Base-by-base conservation (phyloP, 2,113 vertebrate genomes). In the Tapirus terrestris region DNA sequence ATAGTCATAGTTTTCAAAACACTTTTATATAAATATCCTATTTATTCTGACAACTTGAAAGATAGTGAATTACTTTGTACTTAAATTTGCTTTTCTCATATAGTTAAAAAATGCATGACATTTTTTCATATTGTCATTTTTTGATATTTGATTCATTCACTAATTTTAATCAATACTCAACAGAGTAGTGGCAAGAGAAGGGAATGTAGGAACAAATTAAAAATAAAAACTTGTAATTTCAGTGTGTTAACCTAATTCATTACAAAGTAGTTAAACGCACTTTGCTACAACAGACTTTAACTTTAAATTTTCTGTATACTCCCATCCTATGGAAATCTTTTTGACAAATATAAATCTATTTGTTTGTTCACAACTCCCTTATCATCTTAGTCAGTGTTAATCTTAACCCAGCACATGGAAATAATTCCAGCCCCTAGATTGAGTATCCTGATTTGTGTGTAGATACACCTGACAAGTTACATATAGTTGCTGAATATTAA, bases 121-220 rank as follows among this genome's bases (percentile, higher is more conserved):
- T 45, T 94, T 58, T 90, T 45, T 23, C 29, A 17, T 79, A 89
- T 11, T 70, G 20, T 39, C 9, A 65, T 4, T 56, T 51, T 89
- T 61, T 94, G 12, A 68, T 36, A 67, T 25, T 25, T 81, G 17
- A 5, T 36, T 84, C 20, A 29, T 75, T 39, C 33, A 23, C 2
- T 75, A 79, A 73, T 79, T 53, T 88, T 65, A 94, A 79, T 29
- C 58, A 87, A 53, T 96, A 73, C 6, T 93, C 33, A 89, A n/a
- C 2, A 82, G 31, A 68, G 8, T 5, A 80, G 2, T 61, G 21
- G 31, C 20, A 75, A 81, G 12, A 60, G 17, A 79, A 36, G 1
- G 45, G 36, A 85, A 92, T 21, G 7, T 53, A 60, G 51, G 0
- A 77, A 36, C 7, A 79, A 7, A 23, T 70, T 29, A 75, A 63